Conservation (phyloP, 2,113 vertebrate genomes). For the Hipposideros armiger region DNA sequence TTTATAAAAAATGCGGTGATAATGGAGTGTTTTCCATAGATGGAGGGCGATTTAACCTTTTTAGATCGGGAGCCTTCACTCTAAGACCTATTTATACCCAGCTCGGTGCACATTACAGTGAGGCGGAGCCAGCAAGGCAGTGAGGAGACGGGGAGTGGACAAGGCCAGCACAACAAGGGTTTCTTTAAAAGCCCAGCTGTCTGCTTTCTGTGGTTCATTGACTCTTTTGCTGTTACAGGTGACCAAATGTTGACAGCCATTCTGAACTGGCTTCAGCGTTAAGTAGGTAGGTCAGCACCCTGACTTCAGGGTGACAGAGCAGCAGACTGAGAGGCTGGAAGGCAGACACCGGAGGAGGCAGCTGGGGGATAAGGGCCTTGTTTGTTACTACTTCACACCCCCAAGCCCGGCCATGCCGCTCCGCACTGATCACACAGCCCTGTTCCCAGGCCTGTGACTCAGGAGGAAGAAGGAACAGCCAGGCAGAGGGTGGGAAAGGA, state of each 20-base stretch:
- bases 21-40: slow-evolving; percentile 85
- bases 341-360: background rate
- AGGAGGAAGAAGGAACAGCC: background rate
- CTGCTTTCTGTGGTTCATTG: slow-evolving; percentile 68
- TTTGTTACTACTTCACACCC: background rate
- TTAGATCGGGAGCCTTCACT: slow-evolving; percentile 52
- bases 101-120: background rate
- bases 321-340: background rate
- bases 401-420: background rate
- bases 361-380: background rate
- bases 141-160: slow-evolving; percentile 53
- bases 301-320: background rate
- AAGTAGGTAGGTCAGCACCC: slow-evolving; percentile 58
- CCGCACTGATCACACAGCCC: background rate
- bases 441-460: background rate
- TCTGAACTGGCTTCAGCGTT: slow-evolving; percentile 38
- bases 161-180: slow-evolving; percentile 51
- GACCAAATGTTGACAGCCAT: slow-evolving; percentile 71
- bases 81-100: slow-evolving; percentile 54
- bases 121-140: slow-evolving; percentile 29
- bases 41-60: slow-evolving; percentile 84
- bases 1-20: slow-evolving; percentile 89
- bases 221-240: slow-evolving; percentile 75
- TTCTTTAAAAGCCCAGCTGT: slow-evolving; percentile 66
- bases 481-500: background rate